phyloP scores from a whole-genome alignment of 2,113 vertebrate genomes.

The Physeter macrocephalus region DNA sequence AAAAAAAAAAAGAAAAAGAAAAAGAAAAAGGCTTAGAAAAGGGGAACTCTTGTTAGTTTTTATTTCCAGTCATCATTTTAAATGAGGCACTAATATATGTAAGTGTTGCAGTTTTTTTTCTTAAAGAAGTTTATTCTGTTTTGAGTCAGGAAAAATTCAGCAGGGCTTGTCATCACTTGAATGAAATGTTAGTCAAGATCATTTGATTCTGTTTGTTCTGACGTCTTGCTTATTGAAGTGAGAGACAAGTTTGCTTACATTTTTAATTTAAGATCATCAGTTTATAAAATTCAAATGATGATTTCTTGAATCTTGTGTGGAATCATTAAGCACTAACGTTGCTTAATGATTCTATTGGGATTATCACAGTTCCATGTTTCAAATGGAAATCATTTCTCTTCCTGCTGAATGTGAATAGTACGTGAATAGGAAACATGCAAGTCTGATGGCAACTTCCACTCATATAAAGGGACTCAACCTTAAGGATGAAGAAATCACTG shows the following conservation, averaged over 20 bases:
- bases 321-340: background rate
- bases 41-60: background rate
- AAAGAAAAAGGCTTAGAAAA: background rate
- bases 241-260: background rate
- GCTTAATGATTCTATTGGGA: background rate
- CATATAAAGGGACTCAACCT: background rate
- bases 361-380: background rate
- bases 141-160: background rate
- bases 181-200: background rate
- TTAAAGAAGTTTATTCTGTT: background rate
- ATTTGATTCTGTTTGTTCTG: background rate
- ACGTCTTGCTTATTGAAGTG: background rate
- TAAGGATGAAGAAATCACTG: background rate
- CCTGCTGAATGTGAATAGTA: background rate
- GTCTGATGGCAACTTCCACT: background rate
- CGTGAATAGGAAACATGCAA: background rate
- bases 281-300: background rate
- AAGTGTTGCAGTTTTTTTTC: background rate
- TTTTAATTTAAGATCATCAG: background rate
- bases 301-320: background rate
- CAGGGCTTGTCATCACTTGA: background rate
- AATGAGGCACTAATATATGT: background rate
- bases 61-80: background rate
- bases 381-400: background rate
- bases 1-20: too few species aligned